phyloP scores from a whole-genome alignment of 2,888 invertebrate genomes.

The Mellilla xanthometata region DNA sequence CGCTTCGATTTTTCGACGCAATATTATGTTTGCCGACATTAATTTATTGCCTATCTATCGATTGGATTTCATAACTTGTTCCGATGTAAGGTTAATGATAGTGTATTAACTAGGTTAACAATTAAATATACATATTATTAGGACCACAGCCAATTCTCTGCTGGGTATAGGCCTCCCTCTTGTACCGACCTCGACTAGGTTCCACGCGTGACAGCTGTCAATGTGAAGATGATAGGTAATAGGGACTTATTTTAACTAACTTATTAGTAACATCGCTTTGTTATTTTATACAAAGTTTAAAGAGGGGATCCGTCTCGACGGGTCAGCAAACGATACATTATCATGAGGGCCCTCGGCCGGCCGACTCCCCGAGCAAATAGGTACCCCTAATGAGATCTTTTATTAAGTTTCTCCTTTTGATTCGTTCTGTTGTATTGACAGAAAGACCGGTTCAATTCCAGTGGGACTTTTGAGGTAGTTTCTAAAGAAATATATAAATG shows the following conservation, averaged over 20 bases:
- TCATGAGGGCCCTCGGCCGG: constrained; percentile 24
- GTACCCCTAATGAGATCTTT: constrained; percentile 34
- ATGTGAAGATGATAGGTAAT: too few relatives aligned
- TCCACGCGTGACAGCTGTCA: too few relatives aligned
- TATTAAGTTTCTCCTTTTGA: constrained; percentile 23
- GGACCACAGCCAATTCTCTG: too few relatives aligned
- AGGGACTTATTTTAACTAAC: too few relatives aligned
- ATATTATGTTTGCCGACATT: constrained; percentile 19
- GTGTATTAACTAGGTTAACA: too few relatives aligned
- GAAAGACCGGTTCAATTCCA: constrained; percentile 19
- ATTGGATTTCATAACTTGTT: neutral
- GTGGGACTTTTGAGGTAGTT: constrained; percentile 16
- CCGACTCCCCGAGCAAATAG: constrained; percentile 30
- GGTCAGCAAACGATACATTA: constrained; percentile 30
- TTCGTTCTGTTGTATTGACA: constrained; percentile 24
- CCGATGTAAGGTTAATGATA: too few relatives aligned
- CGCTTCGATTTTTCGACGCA: constrained; percentile 46
- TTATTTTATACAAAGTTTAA: too few relatives aligned
- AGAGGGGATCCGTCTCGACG: too few relatives aligned
- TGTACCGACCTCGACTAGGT: too few relatives aligned
- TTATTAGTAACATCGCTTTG: too few relatives aligned
- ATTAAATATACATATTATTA: too few relatives aligned
- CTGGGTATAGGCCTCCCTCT: too few relatives aligned
- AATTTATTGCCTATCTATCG: constrained; percentile 30
- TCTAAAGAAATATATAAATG: constrained; percentile 1